Percentiles rank a stretch among this genome's conserved stretches.
Conservation (phyloP, 2,113 vertebrate species). For the Poeciliopsis prolifica region DNA sequence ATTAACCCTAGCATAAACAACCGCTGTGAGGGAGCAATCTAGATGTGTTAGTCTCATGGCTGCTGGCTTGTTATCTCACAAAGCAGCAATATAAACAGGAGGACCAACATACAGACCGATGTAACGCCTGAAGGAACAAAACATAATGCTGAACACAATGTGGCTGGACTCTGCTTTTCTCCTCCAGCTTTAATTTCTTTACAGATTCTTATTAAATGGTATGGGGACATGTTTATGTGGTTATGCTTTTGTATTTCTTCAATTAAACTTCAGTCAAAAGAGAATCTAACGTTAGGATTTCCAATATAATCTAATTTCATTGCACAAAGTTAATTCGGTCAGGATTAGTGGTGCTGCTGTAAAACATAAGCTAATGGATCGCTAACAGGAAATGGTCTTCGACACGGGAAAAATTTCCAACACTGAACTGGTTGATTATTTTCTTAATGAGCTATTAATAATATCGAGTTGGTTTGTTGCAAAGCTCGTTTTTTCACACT, state of each 20-base stretch:
- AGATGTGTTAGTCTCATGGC: conserved; percentile 62
- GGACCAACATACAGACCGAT: conserved; percentile 57
- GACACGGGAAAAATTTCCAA: neutral
- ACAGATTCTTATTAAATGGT: neutral
- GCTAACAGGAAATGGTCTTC: neutral
- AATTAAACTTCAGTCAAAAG: conserved; percentile 7
- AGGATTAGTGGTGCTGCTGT: conserved; percentile 26
- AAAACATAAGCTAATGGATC: neutral
- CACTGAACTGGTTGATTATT: neutral
- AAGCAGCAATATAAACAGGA: conserved; percentile 57
- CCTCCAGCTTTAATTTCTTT: neutral
- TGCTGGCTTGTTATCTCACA: conserved; percentile 56
- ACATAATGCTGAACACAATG: conserved; percentile 37
- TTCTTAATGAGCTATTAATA: neutral
- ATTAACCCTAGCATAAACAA: conserved; percentile 62
- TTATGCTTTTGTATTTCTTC: neutral
- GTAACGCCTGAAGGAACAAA: conserved; percentile 42
- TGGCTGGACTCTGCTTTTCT: conserved; percentile 12
- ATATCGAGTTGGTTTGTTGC: neutral
- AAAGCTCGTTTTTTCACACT: neutral
- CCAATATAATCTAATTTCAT: conserved; percentile 23
- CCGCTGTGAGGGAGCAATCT: conserved; percentile 33
- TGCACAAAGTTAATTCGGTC: conserved; percentile 41
- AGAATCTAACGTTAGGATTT: neutral
- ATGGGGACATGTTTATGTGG: neutral